Evolutionary conservation across 1,140 invertebrate genomes (phyloP), one percentile per base, ranked within the genome.

Genomic region (Arion vulgaris): DNA sequence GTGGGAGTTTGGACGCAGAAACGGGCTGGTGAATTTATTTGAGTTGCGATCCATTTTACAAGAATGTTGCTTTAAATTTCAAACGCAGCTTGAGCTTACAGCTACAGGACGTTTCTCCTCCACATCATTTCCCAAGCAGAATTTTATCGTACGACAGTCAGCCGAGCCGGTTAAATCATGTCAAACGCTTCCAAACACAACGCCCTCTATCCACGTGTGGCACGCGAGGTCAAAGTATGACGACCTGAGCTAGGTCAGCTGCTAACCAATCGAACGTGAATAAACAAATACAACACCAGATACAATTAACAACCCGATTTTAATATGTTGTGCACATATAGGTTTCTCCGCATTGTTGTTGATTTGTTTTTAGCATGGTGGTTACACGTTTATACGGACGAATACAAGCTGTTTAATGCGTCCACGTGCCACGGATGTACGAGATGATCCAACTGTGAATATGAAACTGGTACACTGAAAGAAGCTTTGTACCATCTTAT

Each of bases 41-140:
- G 73, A 28, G 36, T 75, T 75, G 53, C 73, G 73, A 75, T 75
- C 73, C 73, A 75, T 75, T 45, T 75, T 53, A 7, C 32, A 5
- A 15, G 53, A 57, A 57, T n/a, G 19, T 57, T 45, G 5, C 5
- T 9, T 11, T 15, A 23, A 57, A 57, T 11, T 23, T 11, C 23
- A 15, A 2, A 15, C 23, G 53, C 2, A n/a, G 23, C 9, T 4
- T 15, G 1, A 19, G 26, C 4, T 57, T 4, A 57, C 53, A n/a
- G 23, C 62, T 66, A 32, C n/a, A 28, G 28, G 62, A 34, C 32
- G 17, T 32, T 62, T 15, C 26, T 66, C 28, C 17, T 4, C 2
- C 53, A 57, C 53, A 57, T 57, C 15, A 57, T 57, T 4, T 57
- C 53, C 19, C 17, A 57, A n/a, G 53, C 53, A 2, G 53, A 23